Base-by-base conservation (phyloP, 1,140 invertebrate genomes). In the Campoletis sonorensis region DNA sequence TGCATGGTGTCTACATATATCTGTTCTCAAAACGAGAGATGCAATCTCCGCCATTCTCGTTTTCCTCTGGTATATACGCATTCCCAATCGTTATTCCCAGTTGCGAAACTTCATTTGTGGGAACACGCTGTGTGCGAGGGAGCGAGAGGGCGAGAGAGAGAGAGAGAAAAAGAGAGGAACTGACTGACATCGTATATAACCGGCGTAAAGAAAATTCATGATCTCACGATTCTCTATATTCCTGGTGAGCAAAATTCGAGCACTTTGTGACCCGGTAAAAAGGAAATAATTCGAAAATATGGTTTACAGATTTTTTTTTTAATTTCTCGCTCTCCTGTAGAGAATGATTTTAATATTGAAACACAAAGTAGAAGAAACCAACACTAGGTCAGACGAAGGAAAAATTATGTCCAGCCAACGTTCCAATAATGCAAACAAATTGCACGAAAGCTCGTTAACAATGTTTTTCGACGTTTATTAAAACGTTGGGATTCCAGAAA, bases 1-100 rank as follows among this genome's bases (percentile, higher is more conserved):
- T 70, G 49, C 67, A 37, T 70, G 21, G 30, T 33, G 27, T 70
- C 30, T 30, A 33, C 30, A 33, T 70, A 33, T 70, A 70, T 70
- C 67, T n/a, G 23, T 30, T 8, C 67, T 70, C 30, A 15, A 70
- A 70, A 70, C 67, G 67, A 70, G 67, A 70, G 67, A 70, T 70
- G 67, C 67, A 70, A 70, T 70, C 67, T 70, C 67, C 67, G 26
- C 67, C 67, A 70, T 70, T 70, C 67, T 70, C 67, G 27, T 70
- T 70, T 70, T 70, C 67, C 67, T 70, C 67, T 70, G 67, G 27
- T 70, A 64, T 27, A 64, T 27, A 70, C 67, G 67, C 26, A 70
- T 70, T 70, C 67, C 67, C 67, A 70, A 70, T 70, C 30, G 67
- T 70, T 70, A 70, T 70, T 70, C 27, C 61, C 45, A 64, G 77